Conservation (phyloP, 2,888 invertebrate species). For the Mythimna loreyi region DNA sequence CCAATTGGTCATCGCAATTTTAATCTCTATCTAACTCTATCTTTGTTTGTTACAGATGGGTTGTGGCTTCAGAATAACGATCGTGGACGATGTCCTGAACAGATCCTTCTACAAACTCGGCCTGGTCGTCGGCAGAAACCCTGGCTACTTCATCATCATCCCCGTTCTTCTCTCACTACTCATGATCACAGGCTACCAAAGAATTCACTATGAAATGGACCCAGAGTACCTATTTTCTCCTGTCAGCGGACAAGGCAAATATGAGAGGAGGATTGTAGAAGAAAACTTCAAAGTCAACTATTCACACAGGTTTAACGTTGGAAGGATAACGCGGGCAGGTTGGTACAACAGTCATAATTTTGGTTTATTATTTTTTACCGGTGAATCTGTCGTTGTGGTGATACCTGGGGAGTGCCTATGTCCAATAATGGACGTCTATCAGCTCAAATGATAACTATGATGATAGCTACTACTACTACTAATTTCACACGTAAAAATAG, state of each 20-base stretch:
- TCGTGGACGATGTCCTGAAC: slow-evolving; percentile 95
- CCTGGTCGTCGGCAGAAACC: slow-evolving; percentile 94
- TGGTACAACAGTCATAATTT: not conserved
- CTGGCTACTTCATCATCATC: slow-evolving; percentile 97
- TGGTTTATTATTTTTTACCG: too few relatives aligned
- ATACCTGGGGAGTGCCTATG: too few relatives aligned
- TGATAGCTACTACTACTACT: too few relatives aligned
- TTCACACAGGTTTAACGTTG: slow-evolving; percentile 95
- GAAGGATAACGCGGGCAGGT: slow-evolving; percentile 97
- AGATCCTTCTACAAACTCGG: slow-evolving; percentile 96
- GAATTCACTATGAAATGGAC: slow-evolving; percentile 96
- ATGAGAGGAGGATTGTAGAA: slow-evolving; percentile 95
- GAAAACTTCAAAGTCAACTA: slow-evolving; percentile 97
- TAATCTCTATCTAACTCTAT: not conserved
- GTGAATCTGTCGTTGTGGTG: too few relatives aligned
- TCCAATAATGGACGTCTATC: too few relatives aligned
- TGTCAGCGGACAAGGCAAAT: slow-evolving; percentile 95
- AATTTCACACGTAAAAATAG: too few relatives aligned
- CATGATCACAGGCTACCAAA: slow-evolving; percentile 97
- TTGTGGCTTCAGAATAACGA: slow-evolving; percentile 93
- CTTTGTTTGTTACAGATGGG: slow-evolving; percentile 92
- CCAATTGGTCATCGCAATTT: too few relatives aligned
- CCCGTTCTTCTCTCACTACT: slow-evolving; percentile 95
- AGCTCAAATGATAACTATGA: too few relatives aligned
- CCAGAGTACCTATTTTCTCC: slow-evolving; percentile 98